Conservation (phyloP, 2,113 vertebrate genomes). For the Chloebia gouldiae region DNA sequence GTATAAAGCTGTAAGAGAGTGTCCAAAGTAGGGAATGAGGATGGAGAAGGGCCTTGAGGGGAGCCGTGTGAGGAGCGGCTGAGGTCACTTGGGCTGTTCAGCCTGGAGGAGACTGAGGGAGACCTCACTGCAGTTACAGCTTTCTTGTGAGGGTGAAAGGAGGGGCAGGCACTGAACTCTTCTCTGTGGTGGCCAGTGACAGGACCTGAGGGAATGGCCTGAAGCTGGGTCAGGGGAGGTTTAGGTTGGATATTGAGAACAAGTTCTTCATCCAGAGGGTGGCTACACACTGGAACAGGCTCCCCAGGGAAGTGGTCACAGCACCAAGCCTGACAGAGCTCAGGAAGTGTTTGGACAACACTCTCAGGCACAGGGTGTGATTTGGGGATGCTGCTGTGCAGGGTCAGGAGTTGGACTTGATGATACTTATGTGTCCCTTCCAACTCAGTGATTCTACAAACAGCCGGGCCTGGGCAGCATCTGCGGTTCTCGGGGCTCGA, state of each 20-base stretch:
- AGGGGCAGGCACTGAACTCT: fast-evolving
- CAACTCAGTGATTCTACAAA: fast-evolving
- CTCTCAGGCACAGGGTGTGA: background rate
- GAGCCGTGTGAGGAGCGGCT: too few relatives aligned
- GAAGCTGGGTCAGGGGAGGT: background rate
- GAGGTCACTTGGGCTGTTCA: background rate
- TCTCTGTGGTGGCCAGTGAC: background rate
- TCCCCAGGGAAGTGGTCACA: background rate
- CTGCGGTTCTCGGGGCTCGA: fast-evolving
- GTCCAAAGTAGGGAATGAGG: too few relatives aligned
- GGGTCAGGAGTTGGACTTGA: too few relatives aligned
- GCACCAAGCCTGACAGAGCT: background rate
- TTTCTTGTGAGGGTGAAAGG: background rate
- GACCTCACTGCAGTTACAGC: too few relatives aligned
- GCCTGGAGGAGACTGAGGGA: background rate
- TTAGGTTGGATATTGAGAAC: background rate
- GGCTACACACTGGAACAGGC: fast-evolving
- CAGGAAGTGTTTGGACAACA: background rate
- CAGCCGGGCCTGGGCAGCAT: fast-evolving
- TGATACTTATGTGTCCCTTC: background rate
- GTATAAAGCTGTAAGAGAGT: too few relatives aligned
- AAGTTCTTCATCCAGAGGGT: background rate
- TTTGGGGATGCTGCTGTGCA: background rate
- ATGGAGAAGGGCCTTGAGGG: too few relatives aligned
- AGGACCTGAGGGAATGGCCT: fast-evolving